Evolutionary conservation across 2,888 invertebrate species (phyloP), one percentile per base, ranked within the genome.

Genomic region (Creontiades dilutus): DNA sequence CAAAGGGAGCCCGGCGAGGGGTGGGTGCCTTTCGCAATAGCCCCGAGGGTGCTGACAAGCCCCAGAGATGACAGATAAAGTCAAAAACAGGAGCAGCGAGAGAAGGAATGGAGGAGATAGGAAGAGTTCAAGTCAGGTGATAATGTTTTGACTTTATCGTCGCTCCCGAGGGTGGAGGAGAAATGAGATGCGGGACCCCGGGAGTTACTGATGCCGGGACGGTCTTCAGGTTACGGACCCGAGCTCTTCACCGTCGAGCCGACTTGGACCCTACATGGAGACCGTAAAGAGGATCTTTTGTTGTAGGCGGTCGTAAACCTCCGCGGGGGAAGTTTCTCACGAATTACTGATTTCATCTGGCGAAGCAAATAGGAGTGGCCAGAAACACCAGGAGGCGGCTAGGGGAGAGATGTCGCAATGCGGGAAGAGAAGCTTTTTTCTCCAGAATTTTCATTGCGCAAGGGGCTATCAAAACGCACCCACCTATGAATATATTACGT

Each of bases 281-380:
- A 61, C 61, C n/a, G 61, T 52, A 52, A 61, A 61, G 61, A 61
- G n/a, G 52, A 61, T 16, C 61, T 61, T 61, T 61, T 61, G 61
- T 61, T 61, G 61, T 19, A 19, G 9, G n/a, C n/a, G 19, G 61
- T 61, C 19, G 61, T 61, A 61, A 61, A 61, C 16, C 61, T 19
- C n/a, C 52, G 16, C 3, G 52, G 3, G 1, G 52, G 16, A 16
- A 52, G 52, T 52, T 52, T 52, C 61, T 61, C 61, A 61, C 61
- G 61, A 61, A 61, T 61, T 61, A 61, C 61, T 61, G 61, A 61
- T 61, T 61, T 61, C 61, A 61, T 61, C 61, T 61, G 61, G 16
- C 16, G n/a, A 19, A 61, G 61, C n/a, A 16, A 52, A 19, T 61
- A 19, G 61, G 61, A 61, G 61, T 61, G 61, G 16, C n/a, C 19